Conservation (phyloP, 2,797 vertebrate genomes). For the Acipenser oxyrinchus region DNA sequence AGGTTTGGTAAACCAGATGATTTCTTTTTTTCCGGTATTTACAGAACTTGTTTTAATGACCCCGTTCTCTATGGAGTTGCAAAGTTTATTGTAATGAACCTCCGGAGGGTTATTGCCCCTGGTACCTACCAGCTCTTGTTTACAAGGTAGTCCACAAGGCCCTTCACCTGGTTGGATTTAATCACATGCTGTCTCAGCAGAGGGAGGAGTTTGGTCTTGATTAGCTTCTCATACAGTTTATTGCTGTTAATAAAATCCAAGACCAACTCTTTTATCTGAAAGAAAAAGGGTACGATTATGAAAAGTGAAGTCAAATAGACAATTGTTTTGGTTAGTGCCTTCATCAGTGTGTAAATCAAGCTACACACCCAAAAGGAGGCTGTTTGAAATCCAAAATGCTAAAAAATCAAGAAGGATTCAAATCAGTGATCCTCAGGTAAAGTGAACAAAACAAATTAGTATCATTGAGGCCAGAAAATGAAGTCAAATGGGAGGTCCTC, state of each 20-base stretch:
- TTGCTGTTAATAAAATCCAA: conserved; percentile 61
- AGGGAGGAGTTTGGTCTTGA: conserved; percentile 68
- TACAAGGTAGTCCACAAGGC: conserved; percentile 63
- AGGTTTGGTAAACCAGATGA: no score
- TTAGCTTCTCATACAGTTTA: conserved; percentile 61
- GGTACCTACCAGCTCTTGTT: conserved; percentile 64
- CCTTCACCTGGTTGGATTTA: conserved; percentile 52
- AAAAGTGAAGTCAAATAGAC: no score
- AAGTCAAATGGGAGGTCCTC: conserved; percentile 1
- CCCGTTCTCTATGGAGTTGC: no score
- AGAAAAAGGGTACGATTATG: no score
- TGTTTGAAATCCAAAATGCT: not conserved
- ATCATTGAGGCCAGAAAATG: no score
- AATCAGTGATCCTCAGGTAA: no score
- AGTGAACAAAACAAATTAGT: not conserved
- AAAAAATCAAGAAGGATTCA: not conserved
- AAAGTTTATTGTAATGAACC: no score
- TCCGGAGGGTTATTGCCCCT: no score
- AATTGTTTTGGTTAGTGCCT: not conserved
- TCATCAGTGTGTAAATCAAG: not conserved
- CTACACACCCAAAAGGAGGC: not conserved
- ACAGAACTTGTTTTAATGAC: no score
- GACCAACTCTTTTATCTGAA: conserved; percentile 69
- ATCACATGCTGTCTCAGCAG: conserved; percentile 61
- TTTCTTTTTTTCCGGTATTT: no score